Evolutionary conservation across 1,140 invertebrate genomes (phyloP).

Genomic region (Lycorma delicatula): DNA sequence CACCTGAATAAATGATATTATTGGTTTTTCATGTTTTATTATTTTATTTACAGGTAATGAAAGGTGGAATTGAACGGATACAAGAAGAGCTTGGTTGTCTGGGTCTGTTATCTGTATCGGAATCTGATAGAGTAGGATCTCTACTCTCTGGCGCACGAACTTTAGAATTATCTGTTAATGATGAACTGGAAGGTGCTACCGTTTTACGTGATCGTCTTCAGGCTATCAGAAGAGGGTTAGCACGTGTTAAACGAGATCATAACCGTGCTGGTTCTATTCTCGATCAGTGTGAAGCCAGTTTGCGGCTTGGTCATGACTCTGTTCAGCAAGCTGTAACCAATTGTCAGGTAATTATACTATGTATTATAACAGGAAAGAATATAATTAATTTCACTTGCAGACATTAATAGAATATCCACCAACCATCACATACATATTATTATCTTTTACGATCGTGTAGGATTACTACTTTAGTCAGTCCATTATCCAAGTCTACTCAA

Average conservation of each 20-base stretch:
- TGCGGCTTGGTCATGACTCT: slow-evolving; percentile 14
- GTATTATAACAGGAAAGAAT: no score
- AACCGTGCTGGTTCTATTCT: slow-evolving; percentile 40
- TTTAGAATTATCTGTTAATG: slow-evolving; percentile 56
- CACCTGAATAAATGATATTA: no score
- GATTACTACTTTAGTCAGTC: no score
- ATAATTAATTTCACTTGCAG: no score
- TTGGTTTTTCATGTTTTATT: not conserved
- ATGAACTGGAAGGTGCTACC: slow-evolving; percentile 63
- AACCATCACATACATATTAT: no score
- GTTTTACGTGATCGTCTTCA: slow-evolving; percentile 60
- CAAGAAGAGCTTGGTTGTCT: slow-evolving; percentile 67
- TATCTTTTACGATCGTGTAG: no score
- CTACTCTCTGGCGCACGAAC: slow-evolving; percentile 55
- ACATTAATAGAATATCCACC: no score
- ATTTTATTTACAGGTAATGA: slow-evolving; percentile 16
- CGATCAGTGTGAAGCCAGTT: slow-evolving; percentile 43
- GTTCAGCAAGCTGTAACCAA: slow-evolving; percentile 28
- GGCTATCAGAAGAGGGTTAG: slow-evolving; percentile 55
- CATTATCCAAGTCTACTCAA: no score
- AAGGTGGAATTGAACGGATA: slow-evolving; percentile 45
- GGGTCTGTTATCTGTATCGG: slow-evolving; percentile 56
- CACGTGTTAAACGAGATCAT: slow-evolving; percentile 54
- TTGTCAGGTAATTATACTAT: slow-evolving; percentile 21
- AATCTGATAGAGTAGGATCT: slow-evolving; percentile 64